Base-by-base conservation (phyloP, 2,113 vertebrate species). In the Dicentrarchus labrax region DNA sequence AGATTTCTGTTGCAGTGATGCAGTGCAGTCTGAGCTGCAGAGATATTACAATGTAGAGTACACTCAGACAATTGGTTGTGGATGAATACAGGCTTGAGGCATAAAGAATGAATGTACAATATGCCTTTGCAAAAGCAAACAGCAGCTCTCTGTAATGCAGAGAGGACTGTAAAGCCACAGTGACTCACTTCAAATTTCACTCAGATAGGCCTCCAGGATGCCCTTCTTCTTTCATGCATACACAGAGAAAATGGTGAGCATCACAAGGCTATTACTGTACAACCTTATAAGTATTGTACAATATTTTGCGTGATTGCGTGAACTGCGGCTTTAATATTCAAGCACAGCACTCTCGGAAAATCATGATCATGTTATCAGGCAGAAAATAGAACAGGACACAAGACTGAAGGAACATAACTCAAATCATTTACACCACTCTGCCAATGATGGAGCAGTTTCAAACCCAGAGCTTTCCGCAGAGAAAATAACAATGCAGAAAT, bases 401-500 rank as follows among this genome's bases (percentile, higher is more conserved):
- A 68, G 48, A 88, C 62, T 74, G 69, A 86, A 73, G 60, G 73
- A 77, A 76, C 70, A 72, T 72, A 81, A 83, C 74, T 89, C 78
- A 76, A 86, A 91, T 86, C 64, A 75, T 90, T 84, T 83, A 74
- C 74, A 88, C 70, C 83, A 84, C 77, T 89, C 75, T 71, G 87
- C 76, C 74, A 65, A 61, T 61, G 77, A 90, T 77, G 76, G 84
- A 89, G 84, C 76, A 36, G 57, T 83, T 91, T 89, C 76, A 83
- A 83, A 77, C 88, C 72, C 69, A 61, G 74, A 86, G 77, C 85
- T 83, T 77, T 89, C 86, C 36, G 54, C 69, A 70, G 80, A 89
- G 78, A 84, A 87, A 89, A 92, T 90, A 88, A 93, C 87, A 93
- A 92, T 82, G 81, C 88, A 77, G 67, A 80, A 89, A 86, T 76